phyloP scores from a whole-genome alignment of 2,113 vertebrate species.

The Corvus hawaiiensis region DNA sequence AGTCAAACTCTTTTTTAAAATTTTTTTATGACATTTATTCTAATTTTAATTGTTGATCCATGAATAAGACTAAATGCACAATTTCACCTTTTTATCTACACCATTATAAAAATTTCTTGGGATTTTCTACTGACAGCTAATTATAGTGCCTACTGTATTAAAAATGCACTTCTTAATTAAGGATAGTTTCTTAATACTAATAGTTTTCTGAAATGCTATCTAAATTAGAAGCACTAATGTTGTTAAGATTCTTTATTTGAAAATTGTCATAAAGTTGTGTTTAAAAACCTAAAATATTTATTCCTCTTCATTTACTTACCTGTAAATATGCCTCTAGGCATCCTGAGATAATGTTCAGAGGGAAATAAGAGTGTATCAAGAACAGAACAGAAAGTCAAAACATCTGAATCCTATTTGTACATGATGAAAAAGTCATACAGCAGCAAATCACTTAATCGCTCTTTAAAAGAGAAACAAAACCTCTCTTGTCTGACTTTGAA shows the following conservation, averaged over 20 bases:
- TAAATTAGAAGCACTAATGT: neutral
- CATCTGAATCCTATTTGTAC: neutral
- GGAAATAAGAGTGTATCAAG: neutral
- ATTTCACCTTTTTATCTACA: neutral
- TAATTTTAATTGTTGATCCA: neutral
- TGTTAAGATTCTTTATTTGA: neutral
- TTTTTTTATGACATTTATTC: conserved; percentile 20
- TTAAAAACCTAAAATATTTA: neutral
- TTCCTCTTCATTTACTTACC: neutral
- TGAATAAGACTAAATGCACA: neutral
- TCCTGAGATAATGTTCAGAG: neutral
- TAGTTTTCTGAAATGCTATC: neutral
- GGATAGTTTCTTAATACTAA: neutral
- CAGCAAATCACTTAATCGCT: neutral
- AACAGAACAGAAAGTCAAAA: neutral
- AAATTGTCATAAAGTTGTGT: neutral
- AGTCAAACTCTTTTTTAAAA: neutral
- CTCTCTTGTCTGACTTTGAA: neutral
- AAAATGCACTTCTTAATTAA: neutral
- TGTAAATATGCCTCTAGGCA: neutral
- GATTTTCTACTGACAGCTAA: neutral
- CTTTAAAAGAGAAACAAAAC: neutral
- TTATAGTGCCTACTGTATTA: neutral
- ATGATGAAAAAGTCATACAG: neutral
- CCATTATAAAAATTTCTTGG: neutral